Conservation (phyloP, 2,113 vertebrate genomes). For the Pterocles burchelli region DNA sequence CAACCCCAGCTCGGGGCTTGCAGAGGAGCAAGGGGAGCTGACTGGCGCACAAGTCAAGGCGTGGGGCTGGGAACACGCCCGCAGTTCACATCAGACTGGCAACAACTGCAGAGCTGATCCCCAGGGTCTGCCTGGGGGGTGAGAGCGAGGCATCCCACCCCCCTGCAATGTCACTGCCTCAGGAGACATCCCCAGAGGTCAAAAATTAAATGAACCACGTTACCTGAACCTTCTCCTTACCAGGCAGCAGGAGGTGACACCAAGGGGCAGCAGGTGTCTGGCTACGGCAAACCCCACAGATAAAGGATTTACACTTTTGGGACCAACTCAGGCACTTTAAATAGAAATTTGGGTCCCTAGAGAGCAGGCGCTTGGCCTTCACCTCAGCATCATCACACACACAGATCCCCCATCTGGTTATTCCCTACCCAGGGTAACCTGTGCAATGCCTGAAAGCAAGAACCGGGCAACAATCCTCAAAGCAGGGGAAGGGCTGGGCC, state of each 20-base stretch:
- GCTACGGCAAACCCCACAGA: not conserved
- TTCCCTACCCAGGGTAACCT: not conserved
- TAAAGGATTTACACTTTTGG: not conserved
- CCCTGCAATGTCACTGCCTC: not conserved
- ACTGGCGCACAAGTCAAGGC: not conserved
- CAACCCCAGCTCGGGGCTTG: not conserved
- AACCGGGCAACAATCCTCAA: not conserved
- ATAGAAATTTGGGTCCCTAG: not conserved
- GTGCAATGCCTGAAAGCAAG: not conserved
- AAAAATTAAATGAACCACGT: fast-evolving
- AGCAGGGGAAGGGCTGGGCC: not conserved
- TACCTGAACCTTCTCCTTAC: not conserved
- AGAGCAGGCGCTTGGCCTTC: not conserved
- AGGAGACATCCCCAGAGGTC: not conserved
- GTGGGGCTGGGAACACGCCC: fast-evolving
- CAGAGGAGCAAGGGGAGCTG: not conserved
- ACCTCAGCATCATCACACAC: not conserved
- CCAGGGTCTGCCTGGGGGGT: fast-evolving
- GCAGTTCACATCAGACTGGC: not conserved
- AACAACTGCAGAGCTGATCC: not conserved
- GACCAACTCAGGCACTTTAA: not conserved
- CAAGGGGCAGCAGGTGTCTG: not conserved
- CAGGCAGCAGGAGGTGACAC: not conserved
- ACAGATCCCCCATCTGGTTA: not conserved
- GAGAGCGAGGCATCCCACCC: not conserved